A percentile compares a stretch with the other conserved stretches of the same genome.
Evolutionary conservation across 2,113 vertebrate species (phyloP).

Genomic region (Engraulis encrasicolus): DNA sequence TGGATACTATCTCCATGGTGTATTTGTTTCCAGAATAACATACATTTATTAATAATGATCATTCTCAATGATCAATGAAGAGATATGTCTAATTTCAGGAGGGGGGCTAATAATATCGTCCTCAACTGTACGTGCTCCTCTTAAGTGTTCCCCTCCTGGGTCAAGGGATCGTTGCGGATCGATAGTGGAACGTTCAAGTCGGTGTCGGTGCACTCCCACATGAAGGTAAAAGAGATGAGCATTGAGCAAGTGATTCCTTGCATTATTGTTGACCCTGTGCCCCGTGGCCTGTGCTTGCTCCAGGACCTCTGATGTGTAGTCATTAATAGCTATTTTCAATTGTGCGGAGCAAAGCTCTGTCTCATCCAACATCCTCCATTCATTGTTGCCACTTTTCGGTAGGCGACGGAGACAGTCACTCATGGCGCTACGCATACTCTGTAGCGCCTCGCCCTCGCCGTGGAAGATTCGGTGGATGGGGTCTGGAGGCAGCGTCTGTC

Average conservation of each 20-base stretch:
- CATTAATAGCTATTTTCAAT: not conserved
- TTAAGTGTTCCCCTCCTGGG: no score
- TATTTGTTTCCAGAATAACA: no score
- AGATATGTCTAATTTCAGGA: no score
- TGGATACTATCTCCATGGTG: no score
- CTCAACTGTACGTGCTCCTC: no score
- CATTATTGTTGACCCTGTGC: not conserved
- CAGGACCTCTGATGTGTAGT: not conserved
- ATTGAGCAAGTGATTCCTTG: not conserved
- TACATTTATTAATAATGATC: no score
- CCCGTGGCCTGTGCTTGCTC: not conserved
- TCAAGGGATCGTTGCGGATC: no score
- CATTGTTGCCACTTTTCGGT: not conserved
- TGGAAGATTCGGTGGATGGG: not conserved
- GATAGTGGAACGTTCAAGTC: no score
- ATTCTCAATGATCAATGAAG: no score
- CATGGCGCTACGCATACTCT: not conserved
- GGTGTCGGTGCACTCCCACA: not conserved
- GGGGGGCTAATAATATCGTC: no score
- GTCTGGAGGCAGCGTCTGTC: constrained; percentile 1
- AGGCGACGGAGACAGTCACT: not conserved
- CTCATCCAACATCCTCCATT: not conserved
- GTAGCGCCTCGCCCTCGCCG: not conserved
- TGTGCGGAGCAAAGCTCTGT: not conserved
- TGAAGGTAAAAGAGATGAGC: not conserved